A percentile compares a stretch with the other conserved stretches of the same genome.
Evolutionary conservation across 2,113 vertebrate genomes (phyloP).

Genomic region (Passer montanus): DNA sequence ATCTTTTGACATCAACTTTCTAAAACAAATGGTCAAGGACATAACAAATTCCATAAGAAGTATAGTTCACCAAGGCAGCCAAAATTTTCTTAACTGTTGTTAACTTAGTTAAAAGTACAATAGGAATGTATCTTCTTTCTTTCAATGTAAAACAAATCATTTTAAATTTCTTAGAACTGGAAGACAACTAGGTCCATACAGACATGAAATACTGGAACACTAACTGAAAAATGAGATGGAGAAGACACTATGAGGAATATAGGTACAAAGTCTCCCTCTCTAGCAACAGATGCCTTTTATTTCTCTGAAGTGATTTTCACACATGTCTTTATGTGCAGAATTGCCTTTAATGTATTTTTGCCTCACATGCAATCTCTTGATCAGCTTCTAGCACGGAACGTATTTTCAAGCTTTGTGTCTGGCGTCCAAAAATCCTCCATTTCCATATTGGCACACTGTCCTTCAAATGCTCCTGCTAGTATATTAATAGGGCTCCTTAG

Average conservation of each 20-base stretch:
- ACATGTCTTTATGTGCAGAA: neutral
- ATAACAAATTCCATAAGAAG: neutral
- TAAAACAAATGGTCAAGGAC: neutral
- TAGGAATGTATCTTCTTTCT: neutral
- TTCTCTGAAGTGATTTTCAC: slow-evolving; percentile 30
- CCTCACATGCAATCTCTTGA: neutral
- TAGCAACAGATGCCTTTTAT: neutral
- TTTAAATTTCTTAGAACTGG: neutral
- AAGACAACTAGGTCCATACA: neutral
- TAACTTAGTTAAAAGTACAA: neutral
- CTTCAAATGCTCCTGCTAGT: neutral
- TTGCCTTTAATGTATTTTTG: neutral
- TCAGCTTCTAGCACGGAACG: neutral
- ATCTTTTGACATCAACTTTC: neutral
- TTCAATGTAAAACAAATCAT: neutral
- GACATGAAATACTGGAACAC: neutral
- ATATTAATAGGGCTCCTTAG: neutral
- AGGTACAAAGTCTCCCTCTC: neutral
- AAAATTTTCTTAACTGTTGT: neutral
- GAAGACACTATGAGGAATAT: neutral
- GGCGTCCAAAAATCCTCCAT: neutral
- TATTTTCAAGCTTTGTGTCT: neutral
- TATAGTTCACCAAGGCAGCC: neutral
- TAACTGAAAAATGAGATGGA: neutral
- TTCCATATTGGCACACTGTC: neutral